phyloP scores from a whole-genome alignment of 64 coral and sea anemone genomes.

The Montipora foliosa region DNA sequence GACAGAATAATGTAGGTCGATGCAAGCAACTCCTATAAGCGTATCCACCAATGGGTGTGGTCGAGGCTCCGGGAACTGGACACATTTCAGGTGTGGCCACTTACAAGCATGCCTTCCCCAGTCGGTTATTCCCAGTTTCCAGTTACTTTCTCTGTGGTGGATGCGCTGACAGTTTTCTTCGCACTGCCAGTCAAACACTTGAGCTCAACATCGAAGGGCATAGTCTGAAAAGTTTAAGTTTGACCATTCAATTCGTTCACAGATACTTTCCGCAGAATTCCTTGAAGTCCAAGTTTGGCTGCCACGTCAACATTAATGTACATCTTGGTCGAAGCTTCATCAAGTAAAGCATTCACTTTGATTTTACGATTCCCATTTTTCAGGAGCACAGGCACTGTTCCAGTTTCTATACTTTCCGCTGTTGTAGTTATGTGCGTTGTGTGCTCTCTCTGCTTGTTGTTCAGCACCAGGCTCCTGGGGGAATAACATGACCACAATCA shows the following conservation, averaged over 20 bases:
- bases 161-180: slow-evolving; percentile 1
- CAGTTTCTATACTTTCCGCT: background rate
- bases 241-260: slow-evolving; percentile 54
- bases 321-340: background rate
- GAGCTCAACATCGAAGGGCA: slow-evolving; percentile 22
- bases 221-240: slow-evolving; percentile 47
- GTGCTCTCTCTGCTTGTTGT: too few species aligned
- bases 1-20: slow-evolving; percentile 59
- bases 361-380: background rate
- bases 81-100: slow-evolving; percentile 16
- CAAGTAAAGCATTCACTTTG: background rate
- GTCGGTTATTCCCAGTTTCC: slow-evolving; percentile 19
- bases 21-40: slow-evolving; percentile 40
- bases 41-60: background rate
- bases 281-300: slow-evolving; percentile 24
- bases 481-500: too few species aligned
- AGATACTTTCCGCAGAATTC: slow-evolving; percentile 1
- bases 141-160: slow-evolving; percentile 55
- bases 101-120: background rate
- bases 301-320: slow-evolving; percentile 56
- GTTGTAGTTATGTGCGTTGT: background rate
- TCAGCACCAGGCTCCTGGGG: too few species aligned
- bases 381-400: background rate
- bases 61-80: too few species aligned
- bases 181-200: slow-evolving; percentile 48